phyloP scores from a whole-genome alignment of 2,888 invertebrate genomes.

The Andrena bucephala region DNA sequence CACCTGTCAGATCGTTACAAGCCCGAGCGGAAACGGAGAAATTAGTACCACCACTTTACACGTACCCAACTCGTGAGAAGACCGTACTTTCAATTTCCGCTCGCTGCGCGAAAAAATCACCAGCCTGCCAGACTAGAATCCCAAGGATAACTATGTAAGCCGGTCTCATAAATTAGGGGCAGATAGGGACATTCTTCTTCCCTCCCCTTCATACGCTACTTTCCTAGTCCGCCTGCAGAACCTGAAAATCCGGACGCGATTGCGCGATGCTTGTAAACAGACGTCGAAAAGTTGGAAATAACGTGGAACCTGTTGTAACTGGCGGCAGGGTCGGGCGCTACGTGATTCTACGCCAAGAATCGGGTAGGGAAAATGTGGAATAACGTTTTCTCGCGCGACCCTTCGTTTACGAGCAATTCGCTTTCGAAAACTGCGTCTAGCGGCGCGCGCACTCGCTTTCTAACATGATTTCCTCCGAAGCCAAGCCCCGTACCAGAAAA shows the following conservation, averaged over 20 bases:
- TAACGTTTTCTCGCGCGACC: not conserved
- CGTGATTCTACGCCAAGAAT: not conserved
- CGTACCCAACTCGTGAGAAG: not conserved
- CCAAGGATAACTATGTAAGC: conserved; percentile 28
- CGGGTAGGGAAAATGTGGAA: too few relatives aligned
- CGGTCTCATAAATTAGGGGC: conserved; percentile 29
- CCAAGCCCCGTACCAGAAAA: not conserved
- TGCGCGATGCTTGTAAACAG: conserved; percentile 8
- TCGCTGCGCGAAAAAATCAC: conserved; percentile 25
- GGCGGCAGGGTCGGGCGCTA: not conserved
- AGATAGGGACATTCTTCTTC: conserved; percentile 35
- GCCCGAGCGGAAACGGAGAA: conserved; percentile 18
- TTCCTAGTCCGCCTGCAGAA: not conserved
- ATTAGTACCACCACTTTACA: not conserved
- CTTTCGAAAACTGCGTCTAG: not conserved
- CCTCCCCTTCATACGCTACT: not conserved
- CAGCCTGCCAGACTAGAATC: conserved; percentile 27
- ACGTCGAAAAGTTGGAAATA: not conserved
- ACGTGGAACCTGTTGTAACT: not conserved
- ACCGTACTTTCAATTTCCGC: conserved; percentile 44
- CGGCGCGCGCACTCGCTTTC: not conserved
- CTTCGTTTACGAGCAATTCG: not conserved
- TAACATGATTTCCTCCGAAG: not conserved
- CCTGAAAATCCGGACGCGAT: conserved; percentile 1
- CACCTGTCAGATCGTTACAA: not conserved